These are phyloP conservation scores for Nothobranchius furzeri DNA, from an alignment of 2,113 vertebrate species.

Conservation along the genomic window DNA sequence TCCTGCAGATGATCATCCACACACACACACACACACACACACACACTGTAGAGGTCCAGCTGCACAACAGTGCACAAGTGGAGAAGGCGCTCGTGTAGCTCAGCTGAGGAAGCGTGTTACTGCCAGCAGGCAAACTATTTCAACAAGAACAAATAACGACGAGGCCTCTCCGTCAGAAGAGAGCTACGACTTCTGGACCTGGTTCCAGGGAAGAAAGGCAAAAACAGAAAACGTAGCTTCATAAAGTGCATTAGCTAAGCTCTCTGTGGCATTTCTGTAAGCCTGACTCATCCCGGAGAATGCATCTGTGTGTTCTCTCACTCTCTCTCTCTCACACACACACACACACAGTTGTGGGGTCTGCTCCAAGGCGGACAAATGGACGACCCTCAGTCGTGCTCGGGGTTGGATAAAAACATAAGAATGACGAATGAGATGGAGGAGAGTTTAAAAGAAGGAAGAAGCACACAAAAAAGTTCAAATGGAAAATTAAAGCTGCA, in stretches of 20 bases:
- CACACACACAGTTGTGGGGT: conserved; percentile 44
- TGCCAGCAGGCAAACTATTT: conserved; percentile 42
- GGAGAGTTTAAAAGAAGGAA: conserved; percentile 35
- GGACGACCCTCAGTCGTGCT: conserved; percentile 66
- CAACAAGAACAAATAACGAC: conserved; percentile 67
- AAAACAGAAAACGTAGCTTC: conserved; percentile 47
- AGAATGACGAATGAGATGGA: conserved; percentile 45
- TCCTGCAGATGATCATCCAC: conserved; percentile 46
- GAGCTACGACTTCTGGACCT: conserved; percentile 75
- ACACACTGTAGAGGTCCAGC: conserved; percentile 28
- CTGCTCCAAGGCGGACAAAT: conserved; percentile 65
- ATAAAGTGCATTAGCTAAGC: conserved; percentile 75
- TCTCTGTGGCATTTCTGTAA: conserved; percentile 66
- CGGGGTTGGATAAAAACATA: conserved; percentile 59
- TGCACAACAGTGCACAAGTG: conserved; percentile 55
- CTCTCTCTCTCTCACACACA: conserved; percentile 1
- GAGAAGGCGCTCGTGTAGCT: conserved; percentile 52
- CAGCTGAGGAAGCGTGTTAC: conserved; percentile 36
- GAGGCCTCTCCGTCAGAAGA: conserved; percentile 73
- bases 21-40: conserved; percentile 18
- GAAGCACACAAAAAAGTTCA: background rate
- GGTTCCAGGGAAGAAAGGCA: conserved; percentile 37
- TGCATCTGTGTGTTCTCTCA: conserved; percentile 2
- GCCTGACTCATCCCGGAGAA: conserved; percentile 71
- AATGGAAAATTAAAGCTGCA: background rate